These are phyloP conservation scores for Ornithorhynchus anatinus DNA, from an alignment of 2,113 vertebrate genomes.

Conservation along the genomic window DNA sequence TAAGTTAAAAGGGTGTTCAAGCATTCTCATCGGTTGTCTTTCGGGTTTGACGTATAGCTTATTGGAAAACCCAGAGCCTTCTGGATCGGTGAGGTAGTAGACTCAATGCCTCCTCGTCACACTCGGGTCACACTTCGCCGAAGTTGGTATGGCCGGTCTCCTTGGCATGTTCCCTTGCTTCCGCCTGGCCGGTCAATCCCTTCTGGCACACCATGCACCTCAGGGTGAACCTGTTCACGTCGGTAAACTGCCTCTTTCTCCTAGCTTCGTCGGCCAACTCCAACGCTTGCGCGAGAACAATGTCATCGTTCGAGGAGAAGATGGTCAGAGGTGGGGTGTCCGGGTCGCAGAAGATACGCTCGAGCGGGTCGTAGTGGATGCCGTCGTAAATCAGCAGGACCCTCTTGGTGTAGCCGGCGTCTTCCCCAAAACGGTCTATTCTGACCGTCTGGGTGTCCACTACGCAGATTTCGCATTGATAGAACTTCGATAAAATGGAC, in stretches of 20 bases:
- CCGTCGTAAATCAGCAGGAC: conserved; percentile 95
- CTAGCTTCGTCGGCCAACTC: conserved; percentile 94
- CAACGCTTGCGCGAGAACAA: conserved; percentile 90
- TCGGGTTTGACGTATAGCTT: conserved; percentile 66
- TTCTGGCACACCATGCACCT: conserved; percentile 97
- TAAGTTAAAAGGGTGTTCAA: conserved; percentile 59
- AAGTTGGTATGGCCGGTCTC: conserved; percentile 96
- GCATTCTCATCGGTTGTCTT: conserved; percentile 57
- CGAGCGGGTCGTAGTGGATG: conserved; percentile 97
- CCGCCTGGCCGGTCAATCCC: conserved; percentile 90
- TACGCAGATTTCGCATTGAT: conserved; percentile 96
- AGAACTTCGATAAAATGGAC: conserved; percentile 94
- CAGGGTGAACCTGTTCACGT: conserved; percentile 88
- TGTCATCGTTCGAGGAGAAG: conserved; percentile 87
- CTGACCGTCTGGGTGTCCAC: conserved; percentile 96
- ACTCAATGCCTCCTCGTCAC: conserved; percentile 49
- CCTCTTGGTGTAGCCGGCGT: conserved; percentile 87
- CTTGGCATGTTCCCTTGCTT: conserved; percentile 94
- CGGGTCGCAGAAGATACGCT: conserved; percentile 73
- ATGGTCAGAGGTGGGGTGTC: conserved; percentile 89
- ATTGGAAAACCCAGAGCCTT: conserved; percentile 60
- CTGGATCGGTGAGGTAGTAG: conserved; percentile 86
- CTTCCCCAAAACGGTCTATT: conserved; percentile 95
- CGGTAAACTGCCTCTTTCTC: conserved; percentile 92
- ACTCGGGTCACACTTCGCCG: conserved; percentile 86